A percentile compares a stretch with the other conserved stretches of the same genome.
phyloP scores from a whole-genome alignment of 2,888 invertebrate genomes.

The Acronicta alni region DNA sequence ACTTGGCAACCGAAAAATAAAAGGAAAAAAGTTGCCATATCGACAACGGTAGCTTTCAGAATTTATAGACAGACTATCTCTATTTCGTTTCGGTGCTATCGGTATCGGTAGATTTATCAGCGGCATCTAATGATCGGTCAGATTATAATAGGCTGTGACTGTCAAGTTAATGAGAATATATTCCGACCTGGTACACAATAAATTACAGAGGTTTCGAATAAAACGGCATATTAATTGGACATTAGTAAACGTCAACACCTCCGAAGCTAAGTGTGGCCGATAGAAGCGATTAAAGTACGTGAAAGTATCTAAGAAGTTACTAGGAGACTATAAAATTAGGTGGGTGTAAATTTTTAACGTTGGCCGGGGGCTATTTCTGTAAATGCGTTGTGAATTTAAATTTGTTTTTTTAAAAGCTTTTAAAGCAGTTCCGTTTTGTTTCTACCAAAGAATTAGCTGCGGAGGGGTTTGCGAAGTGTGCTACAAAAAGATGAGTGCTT shows the following conservation, averaged over 20 bases:
- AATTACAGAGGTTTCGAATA: conserved; percentile 81
- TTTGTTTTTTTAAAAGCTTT: conserved; percentile 66
- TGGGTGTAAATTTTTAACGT: conserved; percentile 74
- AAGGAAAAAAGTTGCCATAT: conserved; percentile 58
- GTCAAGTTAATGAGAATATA: conserved; percentile 88
- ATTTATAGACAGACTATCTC: conserved; percentile 78
- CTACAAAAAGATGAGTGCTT: conserved; percentile 17
- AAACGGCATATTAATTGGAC: conserved; percentile 87
- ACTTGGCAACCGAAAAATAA: conserved; percentile 60
- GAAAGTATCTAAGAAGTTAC: conserved; percentile 70
- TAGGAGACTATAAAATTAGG: conserved; percentile 73
- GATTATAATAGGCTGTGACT: conserved; percentile 83
- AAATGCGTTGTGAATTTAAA: conserved; percentile 69
- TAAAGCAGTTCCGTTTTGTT: conserved; percentile 56
- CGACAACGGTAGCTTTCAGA: conserved; percentile 68
- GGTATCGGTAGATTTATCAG: conserved; percentile 74
- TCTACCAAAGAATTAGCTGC: conserved; percentile 50
- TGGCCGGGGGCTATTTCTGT: conserved; percentile 63
- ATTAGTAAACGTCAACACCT: conserved; percentile 84
- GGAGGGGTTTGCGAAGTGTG: conserved; percentile 22
- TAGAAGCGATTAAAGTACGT: conserved; percentile 66
- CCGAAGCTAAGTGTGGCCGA: conserved; percentile 63
- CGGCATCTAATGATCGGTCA: conserved; percentile 82
- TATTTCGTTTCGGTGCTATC: conserved; percentile 77
- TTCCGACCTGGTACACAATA: conserved; percentile 79